These are phyloP conservation scores for Mirza zaza DNA, from an alignment of 2,113 vertebrate species.

Conservation along the genomic window DNA sequence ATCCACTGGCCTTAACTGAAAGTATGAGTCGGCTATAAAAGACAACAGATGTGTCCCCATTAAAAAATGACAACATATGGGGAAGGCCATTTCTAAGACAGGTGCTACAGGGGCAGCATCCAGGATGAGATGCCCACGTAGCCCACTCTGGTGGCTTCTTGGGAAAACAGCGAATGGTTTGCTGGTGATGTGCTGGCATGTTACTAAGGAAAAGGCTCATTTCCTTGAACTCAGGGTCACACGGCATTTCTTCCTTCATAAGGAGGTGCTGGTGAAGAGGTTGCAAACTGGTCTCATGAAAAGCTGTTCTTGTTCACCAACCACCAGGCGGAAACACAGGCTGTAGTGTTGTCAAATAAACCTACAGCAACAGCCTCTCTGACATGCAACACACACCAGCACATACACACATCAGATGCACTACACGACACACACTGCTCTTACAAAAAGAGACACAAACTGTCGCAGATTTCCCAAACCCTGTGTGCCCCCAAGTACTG, in stretches of 20 bases:
- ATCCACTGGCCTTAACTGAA: background rate
- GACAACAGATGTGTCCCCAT: background rate
- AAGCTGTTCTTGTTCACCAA: background rate
- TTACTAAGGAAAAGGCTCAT: background rate
- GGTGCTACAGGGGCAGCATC: too few relatives aligned
- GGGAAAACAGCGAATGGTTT: fast-evolving
- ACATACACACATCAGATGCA: background rate
- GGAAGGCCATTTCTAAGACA: background rate
- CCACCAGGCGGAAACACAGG: background rate
- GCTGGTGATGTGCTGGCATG: background rate
- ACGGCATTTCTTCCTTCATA: background rate
- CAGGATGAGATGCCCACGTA: background rate
- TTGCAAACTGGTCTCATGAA: background rate
- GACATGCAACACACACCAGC: background rate
- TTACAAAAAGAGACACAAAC: background rate
- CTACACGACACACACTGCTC: background rate
- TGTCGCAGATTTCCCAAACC: constrained; percentile 39
- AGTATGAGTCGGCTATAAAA: background rate
- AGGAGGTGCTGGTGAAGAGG: background rate
- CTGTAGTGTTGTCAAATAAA: background rate
- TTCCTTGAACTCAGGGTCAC: background rate
- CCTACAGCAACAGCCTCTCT: background rate
- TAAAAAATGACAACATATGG: background rate
- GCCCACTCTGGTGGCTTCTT: background rate
- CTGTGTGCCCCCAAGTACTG: background rate